Percentiles rank a stretch among this genome's conserved stretches.
Evolutionary conservation across 2,113 vertebrate genomes (phyloP).

Genomic region (Platichthys flesus): DNA sequence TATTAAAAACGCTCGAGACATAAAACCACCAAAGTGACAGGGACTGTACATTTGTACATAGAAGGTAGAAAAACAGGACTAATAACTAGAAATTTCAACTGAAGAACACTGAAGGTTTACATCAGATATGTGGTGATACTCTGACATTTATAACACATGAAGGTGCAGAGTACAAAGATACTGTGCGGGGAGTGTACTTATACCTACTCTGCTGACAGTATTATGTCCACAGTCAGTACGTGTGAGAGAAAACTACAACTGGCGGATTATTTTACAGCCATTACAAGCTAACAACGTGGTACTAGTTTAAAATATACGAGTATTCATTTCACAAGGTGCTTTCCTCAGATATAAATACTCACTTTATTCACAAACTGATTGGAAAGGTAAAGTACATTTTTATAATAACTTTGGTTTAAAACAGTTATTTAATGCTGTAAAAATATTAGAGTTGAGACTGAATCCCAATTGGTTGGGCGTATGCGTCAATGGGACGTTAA

Average conservation of each 20-base stretch:
- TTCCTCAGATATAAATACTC: slow-evolving; percentile 59
- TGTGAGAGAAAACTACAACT: background rate
- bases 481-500: no score
- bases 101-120: slow-evolving; percentile 8
- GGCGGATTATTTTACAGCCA: background rate
- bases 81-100: background rate
- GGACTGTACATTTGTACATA: slow-evolving; percentile 74
- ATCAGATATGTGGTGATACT: background rate
- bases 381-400: no score
- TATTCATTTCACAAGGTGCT: slow-evolving; percentile 15
- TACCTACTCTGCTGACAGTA: no score
- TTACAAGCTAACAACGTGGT: no score
- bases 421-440: no score
- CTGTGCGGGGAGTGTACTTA: no score
- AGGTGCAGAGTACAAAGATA: background rate
- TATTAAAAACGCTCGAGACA: slow-evolving; percentile 41
- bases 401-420: no score
- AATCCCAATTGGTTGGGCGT: no score
- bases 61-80: slow-evolving; percentile 16
- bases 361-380: slow-evolving; percentile 5
- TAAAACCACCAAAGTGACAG: slow-evolving; percentile 44
- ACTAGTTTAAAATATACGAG: background rate
- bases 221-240: no score
- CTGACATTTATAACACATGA: slow-evolving; percentile 3
- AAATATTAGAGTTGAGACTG: no score